Evolutionary conservation across 2,888 invertebrate genomes (phyloP).

Genomic region (Sclerodermus sp.): DNA sequence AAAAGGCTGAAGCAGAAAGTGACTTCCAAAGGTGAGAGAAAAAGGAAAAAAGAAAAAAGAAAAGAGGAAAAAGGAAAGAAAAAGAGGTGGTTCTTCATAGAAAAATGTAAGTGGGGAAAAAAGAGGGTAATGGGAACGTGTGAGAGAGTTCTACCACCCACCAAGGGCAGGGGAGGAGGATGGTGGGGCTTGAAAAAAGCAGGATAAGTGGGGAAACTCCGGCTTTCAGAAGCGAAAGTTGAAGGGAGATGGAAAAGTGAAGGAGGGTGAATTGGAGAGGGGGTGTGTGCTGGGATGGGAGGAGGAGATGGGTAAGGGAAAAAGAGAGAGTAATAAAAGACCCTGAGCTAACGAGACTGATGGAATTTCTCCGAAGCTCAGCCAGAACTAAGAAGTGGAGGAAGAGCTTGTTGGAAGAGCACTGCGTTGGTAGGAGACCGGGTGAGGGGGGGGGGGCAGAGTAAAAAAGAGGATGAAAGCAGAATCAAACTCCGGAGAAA

Average conservation of each 20-base stretch:
- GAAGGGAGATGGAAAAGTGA: neutral
- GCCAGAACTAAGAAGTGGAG: conserved; percentile 10
- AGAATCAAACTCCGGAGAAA: too few relatives aligned
- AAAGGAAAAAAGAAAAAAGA: neutral
- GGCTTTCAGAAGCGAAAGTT: neutral
- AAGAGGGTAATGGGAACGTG: neutral
- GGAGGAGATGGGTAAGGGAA: neutral
- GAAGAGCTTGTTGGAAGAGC: conserved; percentile 6
- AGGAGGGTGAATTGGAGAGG: neutral
- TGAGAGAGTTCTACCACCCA: neutral
- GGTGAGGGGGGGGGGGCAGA: too few relatives aligned
- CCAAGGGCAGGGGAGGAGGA: too few relatives aligned
- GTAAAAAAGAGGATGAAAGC: too few relatives aligned
- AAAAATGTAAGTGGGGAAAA: neutral
- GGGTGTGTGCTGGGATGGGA: conserved; percentile 6
- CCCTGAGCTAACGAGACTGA: neutral
- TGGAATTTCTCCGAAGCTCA: conserved; percentile 6
- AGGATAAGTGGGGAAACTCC: too few relatives aligned
- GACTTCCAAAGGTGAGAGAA: neutral
- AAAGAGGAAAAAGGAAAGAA: neutral
- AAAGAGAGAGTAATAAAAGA: conserved; percentile 2
- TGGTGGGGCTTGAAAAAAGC: too few relatives aligned
- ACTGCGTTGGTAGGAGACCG: too few relatives aligned
- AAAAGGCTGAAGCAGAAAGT: too few relatives aligned
- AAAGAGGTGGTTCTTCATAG: neutral